Evolutionary conservation across 2,113 vertebrate species (phyloP).

Genomic region (Epinephelus lanceolatus): DNA sequence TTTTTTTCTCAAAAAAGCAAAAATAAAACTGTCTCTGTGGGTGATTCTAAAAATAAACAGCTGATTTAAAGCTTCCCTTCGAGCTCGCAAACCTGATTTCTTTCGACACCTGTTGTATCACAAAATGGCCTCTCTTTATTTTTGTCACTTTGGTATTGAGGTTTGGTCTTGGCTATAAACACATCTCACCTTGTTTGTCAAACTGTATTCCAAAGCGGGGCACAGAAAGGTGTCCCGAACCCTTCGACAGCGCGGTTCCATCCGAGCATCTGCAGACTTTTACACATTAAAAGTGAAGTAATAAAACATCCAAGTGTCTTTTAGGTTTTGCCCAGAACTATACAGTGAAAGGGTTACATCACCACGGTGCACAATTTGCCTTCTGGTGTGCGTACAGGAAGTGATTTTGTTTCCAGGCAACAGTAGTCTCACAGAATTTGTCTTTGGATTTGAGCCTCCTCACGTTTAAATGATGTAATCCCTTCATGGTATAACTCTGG

Average conservation of each 20-base stretch:
- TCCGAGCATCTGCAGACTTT: constrained; percentile 50
- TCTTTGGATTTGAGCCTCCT: constrained; percentile 72
- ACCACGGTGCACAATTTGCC: constrained; percentile 54
- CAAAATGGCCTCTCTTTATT: constrained; percentile 29
- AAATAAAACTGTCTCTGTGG: constrained; percentile 61
- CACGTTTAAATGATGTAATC: constrained; percentile 66
- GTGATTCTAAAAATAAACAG: constrained; percentile 56
- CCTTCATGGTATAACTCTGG: constrained; percentile 62
- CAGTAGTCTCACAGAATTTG: constrained; percentile 65
- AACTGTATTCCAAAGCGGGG: constrained; percentile 25
- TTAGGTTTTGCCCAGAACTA: constrained; percentile 55
- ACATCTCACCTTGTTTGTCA: constrained; percentile 24
- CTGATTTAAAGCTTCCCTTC: constrained; percentile 52
- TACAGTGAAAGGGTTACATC: constrained; percentile 72
- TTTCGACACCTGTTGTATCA: constrained; percentile 28
- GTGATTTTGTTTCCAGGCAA: constrained; percentile 79
- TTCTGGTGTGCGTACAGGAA: constrained; percentile 51
- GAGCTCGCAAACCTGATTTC: constrained; percentile 21
- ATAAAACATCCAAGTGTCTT: constrained; percentile 67
- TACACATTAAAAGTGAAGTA: constrained; percentile 61
- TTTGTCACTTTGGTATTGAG: constrained; percentile 79
- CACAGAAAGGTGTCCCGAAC: constrained; percentile 26
- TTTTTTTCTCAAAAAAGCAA: constrained; percentile 34
- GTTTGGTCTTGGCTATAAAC: constrained; percentile 68
- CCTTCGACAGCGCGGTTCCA: constrained; percentile 24